Base-by-base conservation (phyloP, 2,113 vertebrate species). In the Austrofundulus limnaeus region DNA sequence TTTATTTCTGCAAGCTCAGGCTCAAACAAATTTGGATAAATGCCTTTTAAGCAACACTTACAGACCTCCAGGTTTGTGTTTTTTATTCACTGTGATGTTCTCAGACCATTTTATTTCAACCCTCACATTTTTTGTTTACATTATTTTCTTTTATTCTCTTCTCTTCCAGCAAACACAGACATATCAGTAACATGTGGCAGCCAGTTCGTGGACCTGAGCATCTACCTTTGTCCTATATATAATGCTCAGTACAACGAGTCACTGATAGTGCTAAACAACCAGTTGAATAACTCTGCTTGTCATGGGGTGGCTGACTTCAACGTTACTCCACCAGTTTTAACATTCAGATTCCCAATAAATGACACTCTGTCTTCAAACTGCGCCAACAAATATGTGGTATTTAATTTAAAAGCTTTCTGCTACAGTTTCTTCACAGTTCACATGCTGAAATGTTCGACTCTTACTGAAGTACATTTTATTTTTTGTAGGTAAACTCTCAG, bases 171-270 rank as follows among this genome's bases (percentile, higher is more conserved):
- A 39, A 89, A 91, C 65, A 15, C 78, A 0, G 92, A 93, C 75
- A 91, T 93, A 41, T 54, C 2, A 1, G 91, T 92, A 23, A 1
- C 1, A 3, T 93, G 92, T 5, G 88, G 90, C 54, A 84, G 90
- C 1, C 15, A 86, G 28, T 28, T 28, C 15, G 86, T 93, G 83
- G 75, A 86, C n/a, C 53, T 93, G 62, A 63, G 50, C 38, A 89
- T 93, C 70, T 86, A 28, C 25, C 25, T 28, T 28, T 28, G 25
- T 28, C 25, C 25, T 7, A 28, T 28, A 4, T 28, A 28, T 28
- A 28, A 28, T 7, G 25, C 25, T 28, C 25, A 28, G 25, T 28
- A 28, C 25, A 28, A 28, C 25, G 25, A 28, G 25, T 72, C 85
- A 1, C 65, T 85, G 63, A 87, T 91, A 87, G 87, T 82, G 34